These are phyloP conservation scores for Bombus waltoni DNA, from an alignment of 1,140 invertebrate genomes.

Conservation along the genomic window DNA sequence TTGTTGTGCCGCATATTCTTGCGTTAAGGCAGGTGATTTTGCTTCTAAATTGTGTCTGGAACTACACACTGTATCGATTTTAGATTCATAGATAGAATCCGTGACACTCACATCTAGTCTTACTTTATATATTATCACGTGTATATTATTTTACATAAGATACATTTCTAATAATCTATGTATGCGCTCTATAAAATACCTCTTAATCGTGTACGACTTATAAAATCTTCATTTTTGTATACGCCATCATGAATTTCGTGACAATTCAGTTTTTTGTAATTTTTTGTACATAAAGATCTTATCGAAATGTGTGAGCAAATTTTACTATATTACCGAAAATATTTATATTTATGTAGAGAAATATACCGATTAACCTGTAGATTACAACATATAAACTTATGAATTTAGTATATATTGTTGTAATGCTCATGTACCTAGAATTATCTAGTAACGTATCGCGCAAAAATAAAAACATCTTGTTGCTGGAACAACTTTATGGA, in stretches of 20 bases:
- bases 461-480: slow-evolving; percentile 52
- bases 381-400: slow-evolving; percentile 53
- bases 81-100: slow-evolving; percentile 61
- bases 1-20: slow-evolving; percentile 73
- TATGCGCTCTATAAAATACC: slow-evolving; percentile 57
- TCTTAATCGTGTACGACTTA: slow-evolving; percentile 41
- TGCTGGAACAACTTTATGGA: slow-evolving; percentile 40
- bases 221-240: slow-evolving; percentile 63
- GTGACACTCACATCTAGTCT: slow-evolving; percentile 72
- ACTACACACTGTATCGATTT: slow-evolving; percentile 61
- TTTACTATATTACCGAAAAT: slow-evolving; percentile 53
- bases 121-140: slow-evolving; percentile 70
- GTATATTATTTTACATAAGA: slow-evolving; percentile 69
- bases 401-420: slow-evolving; percentile 68
- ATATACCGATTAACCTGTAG: slow-evolving; percentile 53
- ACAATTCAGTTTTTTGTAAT: slow-evolving; percentile 68
- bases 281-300: slow-evolving; percentile 71
- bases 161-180: slow-evolving; percentile 56
- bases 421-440: slow-evolving; percentile 65
- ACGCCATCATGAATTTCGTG: slow-evolving; percentile 46
- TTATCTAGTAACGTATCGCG: slow-evolving; percentile 59
- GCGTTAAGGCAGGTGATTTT: slow-evolving; percentile 69
- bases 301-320: slow-evolving; percentile 47
- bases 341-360: slow-evolving; percentile 58
- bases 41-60: slow-evolving; percentile 64